Evolutionary conservation across 2,888 invertebrate species (phyloP), one percentile per base, ranked within the genome.

Genomic region (Hirtodrosophila confusa): DNA sequence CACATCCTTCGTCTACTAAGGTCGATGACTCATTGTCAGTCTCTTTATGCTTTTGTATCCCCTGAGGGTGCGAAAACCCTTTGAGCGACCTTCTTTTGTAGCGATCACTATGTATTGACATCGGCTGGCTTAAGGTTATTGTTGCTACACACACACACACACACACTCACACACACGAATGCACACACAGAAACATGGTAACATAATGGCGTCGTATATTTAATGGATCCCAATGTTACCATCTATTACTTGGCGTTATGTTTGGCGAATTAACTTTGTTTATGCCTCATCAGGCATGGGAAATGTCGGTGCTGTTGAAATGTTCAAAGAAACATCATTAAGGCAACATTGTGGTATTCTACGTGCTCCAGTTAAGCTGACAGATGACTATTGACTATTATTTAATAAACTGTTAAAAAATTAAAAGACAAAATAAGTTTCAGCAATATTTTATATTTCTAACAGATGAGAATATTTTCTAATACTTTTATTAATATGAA

Each of bases 201-300:
- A 41, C 29, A 68, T 47, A 68, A 76, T 48, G 56, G 50, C 33
- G 23, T 57, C 44, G 29, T 31, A 1, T 8, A 11, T 35, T 40
- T 53, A 61, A 48, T 56, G 66, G 71, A 75, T 64, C 62, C 60
- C 31, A 29, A 33, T 57, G 57, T 45, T 54, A 44, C 17, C 54
- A 55, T 45, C 43, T 48, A 33, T 57, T 40, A 23, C 45, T 27
- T 50, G 63, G 64, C 41, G 69, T 68, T 48, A 56, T 47, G 36
- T 65, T 68, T 70, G 77, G 64, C 77, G 51, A 49, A 65, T 68
- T 45, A 35, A 64, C 29, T 53, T 55, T 45, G 47, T 55, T 71
- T 85, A 82, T 84, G 85, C 82, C 43, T 70, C 58, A 44, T 61
- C 82, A 84, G 62, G 85, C 87, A 66, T 86, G 82, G 73, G 82